A percentile compares a stretch with the other conserved stretches of the same genome.
These are phyloP conservation scores for Drosophila nikananu DNA, from an alignment of 1,140 invertebrate genomes.

Conservation along the genomic window DNA sequence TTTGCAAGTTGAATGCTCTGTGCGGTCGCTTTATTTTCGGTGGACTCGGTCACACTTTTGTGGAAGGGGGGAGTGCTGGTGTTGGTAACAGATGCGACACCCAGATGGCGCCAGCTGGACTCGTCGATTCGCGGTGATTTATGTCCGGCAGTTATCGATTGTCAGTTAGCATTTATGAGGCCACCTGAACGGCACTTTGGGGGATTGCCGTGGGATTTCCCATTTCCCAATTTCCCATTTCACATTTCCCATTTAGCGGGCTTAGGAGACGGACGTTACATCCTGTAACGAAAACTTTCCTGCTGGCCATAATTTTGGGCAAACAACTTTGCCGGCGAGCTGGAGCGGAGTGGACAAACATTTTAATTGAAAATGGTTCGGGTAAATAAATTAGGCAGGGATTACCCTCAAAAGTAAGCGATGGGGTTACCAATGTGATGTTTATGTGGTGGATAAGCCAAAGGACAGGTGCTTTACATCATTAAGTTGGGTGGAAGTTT, in stretches of 20 bases:
- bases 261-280: slow-evolving; percentile 11
- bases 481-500: not conserved
- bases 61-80: not conserved
- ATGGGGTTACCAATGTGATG: not conserved
- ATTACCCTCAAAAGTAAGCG: not conserved
- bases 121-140: slow-evolving; percentile 21
- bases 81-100: slow-evolving; percentile 1
- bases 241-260: slow-evolving; percentile 20
- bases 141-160: slow-evolving; percentile 39
- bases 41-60: slow-evolving; percentile 37
- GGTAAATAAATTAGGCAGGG: slow-evolving; percentile 20
- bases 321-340: slow-evolving; percentile 24
- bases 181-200: slow-evolving; percentile 44
- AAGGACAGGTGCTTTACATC: not conserved
- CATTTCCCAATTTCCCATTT: slow-evolving; percentile 16
- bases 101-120: slow-evolving; percentile 37
- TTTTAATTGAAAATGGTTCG: slow-evolving; percentile 33
- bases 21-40: slow-evolving; percentile 39
- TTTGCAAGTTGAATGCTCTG: slow-evolving; percentile 45
- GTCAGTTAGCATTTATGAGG: slow-evolving; percentile 51
- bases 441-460: not conserved
- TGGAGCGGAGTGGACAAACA: slow-evolving; percentile 21
- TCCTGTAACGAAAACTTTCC: slow-evolving; percentile 26
- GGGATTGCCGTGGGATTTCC: slow-evolving; percentile 25
- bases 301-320: slow-evolving; percentile 25